Conservation (phyloP, 2,888 invertebrate genomes). For the Cheilosia impressa region DNA sequence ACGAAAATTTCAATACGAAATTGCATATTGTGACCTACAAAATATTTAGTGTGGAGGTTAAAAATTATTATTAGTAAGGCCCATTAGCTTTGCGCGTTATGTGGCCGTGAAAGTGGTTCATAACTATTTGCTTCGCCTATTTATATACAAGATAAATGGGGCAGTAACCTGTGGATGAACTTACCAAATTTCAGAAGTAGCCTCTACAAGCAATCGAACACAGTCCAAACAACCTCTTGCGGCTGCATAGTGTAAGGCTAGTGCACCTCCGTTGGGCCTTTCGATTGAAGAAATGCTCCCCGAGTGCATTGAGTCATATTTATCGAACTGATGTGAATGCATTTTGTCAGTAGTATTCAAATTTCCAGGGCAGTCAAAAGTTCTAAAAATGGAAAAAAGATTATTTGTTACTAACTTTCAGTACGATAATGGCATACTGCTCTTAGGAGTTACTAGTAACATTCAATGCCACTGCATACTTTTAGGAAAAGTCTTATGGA, state of each 20-base stretch:
- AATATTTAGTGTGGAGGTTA: no score
- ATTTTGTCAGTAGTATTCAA: slow-evolving; percentile 80
- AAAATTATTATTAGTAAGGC: no score
- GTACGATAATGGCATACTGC: neutral
- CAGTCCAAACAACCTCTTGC: slow-evolving; percentile 94
- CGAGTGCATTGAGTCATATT: slow-evolving; percentile 81
- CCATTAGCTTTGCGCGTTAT: no score
- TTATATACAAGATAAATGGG: no score
- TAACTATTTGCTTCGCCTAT: no score
- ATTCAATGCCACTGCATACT: no score
- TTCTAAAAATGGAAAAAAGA: slow-evolving; percentile 78
- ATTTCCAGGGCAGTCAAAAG: slow-evolving; percentile 80
- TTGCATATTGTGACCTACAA: no score
- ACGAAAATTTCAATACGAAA: no score
- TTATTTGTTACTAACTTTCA: neutral
- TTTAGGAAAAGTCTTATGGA: no score
- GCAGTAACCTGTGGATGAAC: slow-evolving; percentile 64
- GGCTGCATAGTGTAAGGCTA: slow-evolving; percentile 94
- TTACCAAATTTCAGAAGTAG: slow-evolving; percentile 91
- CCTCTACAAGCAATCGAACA: slow-evolving; percentile 91
- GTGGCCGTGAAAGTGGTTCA: no score
- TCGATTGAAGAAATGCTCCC: slow-evolving; percentile 82
- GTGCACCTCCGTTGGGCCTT: slow-evolving; percentile 86
- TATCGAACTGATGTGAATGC: slow-evolving; percentile 83
- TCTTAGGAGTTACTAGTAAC: neutral